Base-by-base conservation (phyloP, 2,888 invertebrate species). In the Esperia sulphurella region DNA sequence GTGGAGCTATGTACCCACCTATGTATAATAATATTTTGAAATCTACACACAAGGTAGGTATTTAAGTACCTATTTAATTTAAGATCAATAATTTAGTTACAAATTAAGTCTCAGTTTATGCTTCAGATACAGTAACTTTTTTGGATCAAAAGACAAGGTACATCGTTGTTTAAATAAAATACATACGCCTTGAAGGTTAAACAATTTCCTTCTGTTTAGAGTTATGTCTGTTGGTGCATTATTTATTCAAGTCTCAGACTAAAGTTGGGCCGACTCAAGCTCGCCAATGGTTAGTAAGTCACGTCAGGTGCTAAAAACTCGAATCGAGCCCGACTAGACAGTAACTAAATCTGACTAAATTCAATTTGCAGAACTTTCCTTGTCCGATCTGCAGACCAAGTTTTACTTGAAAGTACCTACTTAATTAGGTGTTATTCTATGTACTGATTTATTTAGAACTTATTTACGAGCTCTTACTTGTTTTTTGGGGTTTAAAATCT, bases 221-320 rank as follows among this genome's bases (percentile, higher is more conserved):
- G 28, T 28, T 28, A 14, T 41, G 14, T 9, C 30, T 6, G 42
- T 28, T 7, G 8, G 38, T 30, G 8, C 29, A 68, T 73, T 59
- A 71, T 65, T 75, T 71, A 74, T 73, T 71, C 70, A 67, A 54
- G 63, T 47, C 59, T 50, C 53, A 51, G 58, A 60, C 64, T 57
- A 57, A 48, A 51, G 57, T 65, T 69, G 58, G 68, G 64, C 62
- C 65, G 57, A 57, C 50, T 62, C 33, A 53, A 68, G 65, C 71
- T 72, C 65, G 75, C 72, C 75, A 73, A 73, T 75, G 77, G 74
- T 76, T 81, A 78, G 72, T 76, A 75, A 83, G 78, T 82, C 82
- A 68, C 62, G 80, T 83, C 84, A 85, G 85, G 83, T 85, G 79
- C 75, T 77, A 79, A 81, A 80, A 80, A 79, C 74, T 79, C 70